Percentiles rank a stretch among this genome's conserved stretches.
Evolutionary conservation across 1,140 invertebrate genomes (phyloP).

Genomic region (Pantala flavescens): DNA sequence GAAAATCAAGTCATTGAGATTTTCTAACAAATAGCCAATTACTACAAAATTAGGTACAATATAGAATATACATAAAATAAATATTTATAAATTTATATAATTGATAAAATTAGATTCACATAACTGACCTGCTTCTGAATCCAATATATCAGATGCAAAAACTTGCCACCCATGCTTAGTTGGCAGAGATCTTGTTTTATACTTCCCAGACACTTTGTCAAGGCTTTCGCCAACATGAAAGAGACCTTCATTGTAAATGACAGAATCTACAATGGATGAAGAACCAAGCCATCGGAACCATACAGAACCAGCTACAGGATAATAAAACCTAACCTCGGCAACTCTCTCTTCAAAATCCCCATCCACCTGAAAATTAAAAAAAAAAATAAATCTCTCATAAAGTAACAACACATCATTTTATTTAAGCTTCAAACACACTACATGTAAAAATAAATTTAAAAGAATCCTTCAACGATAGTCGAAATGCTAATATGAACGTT

Average conservation of each 20-base stretch:
- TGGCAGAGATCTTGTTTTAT: slow-evolving; percentile 31
- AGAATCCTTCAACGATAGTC: too few relatives aligned
- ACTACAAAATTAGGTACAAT: too few relatives aligned
- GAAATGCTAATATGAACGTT: too few relatives aligned
- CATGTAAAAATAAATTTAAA: neutral
- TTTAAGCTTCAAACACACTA: neutral
- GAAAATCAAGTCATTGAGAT: too few relatives aligned
- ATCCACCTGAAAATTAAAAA: neutral
- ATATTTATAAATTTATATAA: too few relatives aligned
- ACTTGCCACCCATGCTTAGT: slow-evolving; percentile 80
- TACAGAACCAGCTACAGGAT: slow-evolving; percentile 65
- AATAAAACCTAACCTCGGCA: slow-evolving; percentile 69
- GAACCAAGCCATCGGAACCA: slow-evolving; percentile 69
- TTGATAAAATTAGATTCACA: too few relatives aligned
- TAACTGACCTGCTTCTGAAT: slow-evolving; percentile 53
- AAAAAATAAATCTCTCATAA: neutral
- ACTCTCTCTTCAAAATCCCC: slow-evolving; percentile 58
- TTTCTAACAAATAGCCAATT: too few relatives aligned
- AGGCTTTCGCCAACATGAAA: slow-evolving; percentile 41
- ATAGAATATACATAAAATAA: too few relatives aligned
- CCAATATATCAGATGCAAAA: slow-evolving; percentile 79
- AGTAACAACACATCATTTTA: neutral
- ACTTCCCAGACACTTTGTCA: slow-evolving; percentile 31
- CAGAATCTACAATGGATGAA: slow-evolving; percentile 49
- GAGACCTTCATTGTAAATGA: slow-evolving; percentile 56